phyloP scores from a whole-genome alignment of 2,113 vertebrate species.

The Alexandromys fortis region DNA sequence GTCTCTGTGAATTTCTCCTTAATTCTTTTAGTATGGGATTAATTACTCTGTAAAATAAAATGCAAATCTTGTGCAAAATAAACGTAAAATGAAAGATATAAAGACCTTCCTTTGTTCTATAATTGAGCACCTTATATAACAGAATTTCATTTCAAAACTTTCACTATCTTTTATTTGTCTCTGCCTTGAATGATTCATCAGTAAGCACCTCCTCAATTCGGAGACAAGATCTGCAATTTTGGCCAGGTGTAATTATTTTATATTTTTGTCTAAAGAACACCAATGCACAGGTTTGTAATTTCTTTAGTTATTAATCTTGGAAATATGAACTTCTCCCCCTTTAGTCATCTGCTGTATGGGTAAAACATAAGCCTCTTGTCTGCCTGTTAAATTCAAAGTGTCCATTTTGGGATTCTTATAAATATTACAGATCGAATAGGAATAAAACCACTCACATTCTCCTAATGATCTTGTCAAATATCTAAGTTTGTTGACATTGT shows the following conservation, averaged over 20 bases:
- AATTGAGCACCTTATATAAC: neutral
- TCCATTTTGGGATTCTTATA: neutral
- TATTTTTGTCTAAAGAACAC: neutral
- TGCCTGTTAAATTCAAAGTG: neutral
- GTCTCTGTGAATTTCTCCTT: neutral
- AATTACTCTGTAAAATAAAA: neutral
- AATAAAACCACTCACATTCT: neutral
- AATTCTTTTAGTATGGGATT: neutral
- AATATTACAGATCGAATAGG: neutral
- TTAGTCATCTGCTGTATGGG: neutral
- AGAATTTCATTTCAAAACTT: neutral
- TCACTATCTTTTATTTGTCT: neutral
- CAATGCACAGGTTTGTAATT: neutral
- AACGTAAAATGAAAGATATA: neutral
- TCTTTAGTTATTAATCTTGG: neutral
- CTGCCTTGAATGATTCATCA: neutral
- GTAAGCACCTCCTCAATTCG: neutral
- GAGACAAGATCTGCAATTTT: neutral
- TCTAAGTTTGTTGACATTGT: neutral
- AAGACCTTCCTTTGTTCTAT: neutral
- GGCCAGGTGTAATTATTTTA: neutral
- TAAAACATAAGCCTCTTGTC: neutral
- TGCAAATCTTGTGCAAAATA: neutral
- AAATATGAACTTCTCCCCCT: neutral
- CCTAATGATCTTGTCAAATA: neutral